Conservation (phyloP, 1,140 invertebrate species). For the Brachionus plicatilis region DNA sequence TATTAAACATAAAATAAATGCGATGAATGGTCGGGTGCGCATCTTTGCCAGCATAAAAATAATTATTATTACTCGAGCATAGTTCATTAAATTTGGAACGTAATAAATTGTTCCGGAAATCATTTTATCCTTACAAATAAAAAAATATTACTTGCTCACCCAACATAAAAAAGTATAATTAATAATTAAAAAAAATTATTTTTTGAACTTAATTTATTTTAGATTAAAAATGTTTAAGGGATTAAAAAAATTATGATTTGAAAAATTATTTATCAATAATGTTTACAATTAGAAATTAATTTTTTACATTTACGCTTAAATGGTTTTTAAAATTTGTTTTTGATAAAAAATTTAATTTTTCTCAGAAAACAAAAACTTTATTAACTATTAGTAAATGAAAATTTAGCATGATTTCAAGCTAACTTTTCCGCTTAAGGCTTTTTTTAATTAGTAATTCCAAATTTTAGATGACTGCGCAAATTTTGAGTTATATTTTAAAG, state of each 20-base stretch:
- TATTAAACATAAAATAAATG: background rate
- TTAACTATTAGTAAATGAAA: too few species aligned
- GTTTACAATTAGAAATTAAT: background rate
- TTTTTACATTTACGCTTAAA: background rate
- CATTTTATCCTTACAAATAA: background rate
- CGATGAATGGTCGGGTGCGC: background rate
- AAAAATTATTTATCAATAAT: background rate
- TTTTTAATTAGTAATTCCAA: background rate
- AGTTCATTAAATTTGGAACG: slow-evolving; percentile 28
- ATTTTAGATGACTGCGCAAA: background rate
- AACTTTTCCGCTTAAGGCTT: too few species aligned
- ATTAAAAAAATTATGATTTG: too few species aligned
- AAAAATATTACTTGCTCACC: background rate
- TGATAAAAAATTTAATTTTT: too few species aligned
- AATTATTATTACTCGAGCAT: background rate
- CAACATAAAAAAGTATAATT: background rate
- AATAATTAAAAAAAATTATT: background rate
- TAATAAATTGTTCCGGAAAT: background rate
- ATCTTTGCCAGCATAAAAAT: background rate
- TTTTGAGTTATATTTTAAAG: background rate
- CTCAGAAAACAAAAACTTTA: background rate
- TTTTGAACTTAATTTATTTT: background rate
- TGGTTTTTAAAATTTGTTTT: background rate
- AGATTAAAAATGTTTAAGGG: too few species aligned
- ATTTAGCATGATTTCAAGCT: too few species aligned